Evolutionary conservation across 2,888 invertebrate genomes (phyloP), one percentile per base, ranked within the genome.

Genomic region (Tortricodes alternella): DNA sequence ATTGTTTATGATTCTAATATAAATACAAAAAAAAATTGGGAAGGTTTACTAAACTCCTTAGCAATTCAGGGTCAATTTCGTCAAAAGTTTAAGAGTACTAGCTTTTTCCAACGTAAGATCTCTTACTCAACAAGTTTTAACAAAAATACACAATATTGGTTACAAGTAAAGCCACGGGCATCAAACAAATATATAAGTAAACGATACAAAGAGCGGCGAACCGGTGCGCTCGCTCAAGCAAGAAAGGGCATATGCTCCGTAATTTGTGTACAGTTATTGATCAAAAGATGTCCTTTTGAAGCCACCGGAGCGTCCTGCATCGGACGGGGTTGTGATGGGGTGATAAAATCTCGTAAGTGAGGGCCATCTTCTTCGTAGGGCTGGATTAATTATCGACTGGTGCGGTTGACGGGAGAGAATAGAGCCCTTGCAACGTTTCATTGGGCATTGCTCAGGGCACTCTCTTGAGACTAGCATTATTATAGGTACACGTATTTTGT

Each of bases 261-360:
- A 89, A 89, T 89, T 89, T 89, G 87, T 89, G 84, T 89, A 90
- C 89, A 89, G 85, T 88, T 89, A 89, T 89, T 90, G 90, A 90
- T 90, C 90, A 90, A 90, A 90, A 87, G 90, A 84, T 83, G 79
- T 85, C 89, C 89, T 89, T 90, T 89, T 81, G 83, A 70, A 83
- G 71, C 77, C 89, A 89, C 73, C 79, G 80, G 80, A 77, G 82
- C 89, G 85, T 82, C 74, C 73, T 71, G 66, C 68, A 68, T 84
- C 85, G 85, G 83, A 76, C 74, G 77, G 82, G 78, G 79, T 81
- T 82, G 81, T 74, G 65, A 67, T 72, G 78, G 81, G 85, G 87
- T 76, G 88, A 89, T 88, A 86, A 87, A 86, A 89, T 89, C 89
- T 86, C 80, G 64, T 67, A 65, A 56, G 68, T 67, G 71, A 63